phyloP scores from a whole-genome alignment of 2,797 vertebrate species.

The Strix occidentalis region DNA sequence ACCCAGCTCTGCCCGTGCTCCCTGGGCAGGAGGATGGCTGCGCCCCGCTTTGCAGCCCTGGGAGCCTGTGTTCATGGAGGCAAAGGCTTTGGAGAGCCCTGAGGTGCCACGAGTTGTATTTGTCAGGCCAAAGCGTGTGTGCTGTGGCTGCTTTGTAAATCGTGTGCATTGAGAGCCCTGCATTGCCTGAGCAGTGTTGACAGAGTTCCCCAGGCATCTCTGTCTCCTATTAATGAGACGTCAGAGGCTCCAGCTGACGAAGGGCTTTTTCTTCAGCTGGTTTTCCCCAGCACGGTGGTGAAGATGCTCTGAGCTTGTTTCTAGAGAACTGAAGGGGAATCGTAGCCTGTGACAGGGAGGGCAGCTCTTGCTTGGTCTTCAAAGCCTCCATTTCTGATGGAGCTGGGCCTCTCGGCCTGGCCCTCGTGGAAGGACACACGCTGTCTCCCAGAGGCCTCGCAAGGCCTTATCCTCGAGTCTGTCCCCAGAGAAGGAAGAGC shows the following conservation, averaged over 20 bases:
- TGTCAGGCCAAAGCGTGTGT: background rate
- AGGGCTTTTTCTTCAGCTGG: background rate
- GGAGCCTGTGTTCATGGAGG: background rate
- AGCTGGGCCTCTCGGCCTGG: background rate
- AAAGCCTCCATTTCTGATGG: background rate
- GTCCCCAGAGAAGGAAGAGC: background rate
- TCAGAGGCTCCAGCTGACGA: background rate
- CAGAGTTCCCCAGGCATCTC: background rate
- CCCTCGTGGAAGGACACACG: fast-evolving
- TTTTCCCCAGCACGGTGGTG: background rate
- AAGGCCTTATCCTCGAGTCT: background rate
- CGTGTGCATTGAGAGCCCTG: background rate
- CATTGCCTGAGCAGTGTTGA: background rate
- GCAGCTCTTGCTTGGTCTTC: background rate
- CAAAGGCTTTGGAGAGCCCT: background rate
- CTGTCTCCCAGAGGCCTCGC: background rate
- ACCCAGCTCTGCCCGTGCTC: fast-evolving
- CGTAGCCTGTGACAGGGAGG: background rate
- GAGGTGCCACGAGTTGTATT: background rate
- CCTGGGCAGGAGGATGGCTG: background rate
- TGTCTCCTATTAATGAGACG: background rate
- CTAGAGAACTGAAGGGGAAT: background rate
- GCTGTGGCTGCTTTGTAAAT: background rate
- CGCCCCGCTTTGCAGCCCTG: background rate
- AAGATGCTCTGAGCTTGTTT: background rate